Conservation (phyloP, 2,888 invertebrate genomes). For the Scelioninae gen. 1 region DNA sequence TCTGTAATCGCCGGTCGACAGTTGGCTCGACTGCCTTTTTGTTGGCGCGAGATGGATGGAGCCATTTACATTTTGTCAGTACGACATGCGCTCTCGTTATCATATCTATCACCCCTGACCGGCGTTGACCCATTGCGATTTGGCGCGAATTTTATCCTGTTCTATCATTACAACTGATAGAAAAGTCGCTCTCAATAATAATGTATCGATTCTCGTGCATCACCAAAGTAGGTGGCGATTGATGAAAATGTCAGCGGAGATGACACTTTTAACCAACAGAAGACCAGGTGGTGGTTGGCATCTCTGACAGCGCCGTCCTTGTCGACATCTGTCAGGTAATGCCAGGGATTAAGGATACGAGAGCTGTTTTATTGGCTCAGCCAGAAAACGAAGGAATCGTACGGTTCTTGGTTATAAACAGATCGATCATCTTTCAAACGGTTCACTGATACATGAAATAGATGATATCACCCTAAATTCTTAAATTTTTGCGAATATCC, state of each 20-base stretch:
- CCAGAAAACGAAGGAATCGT: conserved; percentile 62
- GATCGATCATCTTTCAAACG: conserved; percentile 85
- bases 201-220: conserved; percentile 29
- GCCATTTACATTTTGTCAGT: conserved; percentile 85
- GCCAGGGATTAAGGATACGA: conserved; percentile 81
- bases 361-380: conserved; percentile 72
- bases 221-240: conserved; percentile 74
- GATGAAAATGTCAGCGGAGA: conserved; percentile 83
- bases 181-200: not conserved
- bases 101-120: conserved; percentile 83
- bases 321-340: conserved; percentile 82
- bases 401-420: conserved; percentile 78
- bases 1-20: conserved; percentile 84
- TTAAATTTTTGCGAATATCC: conserved; percentile 39
- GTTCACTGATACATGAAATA: conserved; percentile 74
- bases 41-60: conserved; percentile 83
- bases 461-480: conserved; percentile 75
- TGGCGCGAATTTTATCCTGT: conserved; percentile 45
- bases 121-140: conserved; percentile 61
- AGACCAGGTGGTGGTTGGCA: conserved; percentile 78
- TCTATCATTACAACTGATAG: not conserved
- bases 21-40: conserved; percentile 84
- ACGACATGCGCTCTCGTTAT: conserved; percentile 83
- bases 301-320: conserved; percentile 72
- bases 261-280: conserved; percentile 81